A percentile compares a stretch with the other conserved stretches of the same genome.
Evolutionary conservation across 2,888 invertebrate species (phyloP).

Genomic region (Phytoseiulus persimilis): DNA sequence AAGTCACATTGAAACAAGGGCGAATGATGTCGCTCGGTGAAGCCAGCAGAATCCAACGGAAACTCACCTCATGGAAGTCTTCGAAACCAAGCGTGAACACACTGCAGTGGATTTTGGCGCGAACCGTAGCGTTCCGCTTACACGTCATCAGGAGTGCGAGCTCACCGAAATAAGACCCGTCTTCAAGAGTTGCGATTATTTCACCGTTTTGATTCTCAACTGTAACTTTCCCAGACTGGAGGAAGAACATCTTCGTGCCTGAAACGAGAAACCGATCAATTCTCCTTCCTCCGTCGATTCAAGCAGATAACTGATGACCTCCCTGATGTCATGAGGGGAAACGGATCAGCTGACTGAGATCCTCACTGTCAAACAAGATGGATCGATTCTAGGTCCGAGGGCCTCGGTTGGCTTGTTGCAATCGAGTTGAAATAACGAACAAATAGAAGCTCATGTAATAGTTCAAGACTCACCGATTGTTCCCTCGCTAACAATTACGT

Average conservation of each 20-base stretch:
- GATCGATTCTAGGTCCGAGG: background rate
- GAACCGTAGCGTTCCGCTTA: constrained; percentile 17
- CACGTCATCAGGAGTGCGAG: constrained; percentile 11
- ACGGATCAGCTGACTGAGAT: background rate
- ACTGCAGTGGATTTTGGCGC: constrained; percentile 34
- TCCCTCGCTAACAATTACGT: constrained; percentile 33
- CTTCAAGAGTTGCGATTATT: constrained; percentile 5
- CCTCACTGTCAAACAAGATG: background rate
- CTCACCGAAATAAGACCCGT: constrained; percentile 31
- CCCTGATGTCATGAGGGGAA: background rate
- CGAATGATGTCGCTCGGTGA: background rate
- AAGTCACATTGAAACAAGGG: background rate
- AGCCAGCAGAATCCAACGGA: background rate
- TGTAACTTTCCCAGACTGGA: constrained; percentile 30
- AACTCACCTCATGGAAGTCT: constrained; percentile 26
- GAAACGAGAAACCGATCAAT: background rate
- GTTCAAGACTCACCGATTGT: background rate
- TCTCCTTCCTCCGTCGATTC: background rate
- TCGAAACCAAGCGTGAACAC: constrained; percentile 36
- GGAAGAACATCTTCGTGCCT: constrained; percentile 37
- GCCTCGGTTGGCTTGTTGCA: background rate
- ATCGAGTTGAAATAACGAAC: background rate
- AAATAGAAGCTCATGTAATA: background rate
- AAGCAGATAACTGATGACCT: background rate
- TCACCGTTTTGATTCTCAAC: constrained; percentile 9